phyloP scores from a whole-genome alignment of 1,140 invertebrate genomes.

The Rhyzopertha dominica region DNA sequence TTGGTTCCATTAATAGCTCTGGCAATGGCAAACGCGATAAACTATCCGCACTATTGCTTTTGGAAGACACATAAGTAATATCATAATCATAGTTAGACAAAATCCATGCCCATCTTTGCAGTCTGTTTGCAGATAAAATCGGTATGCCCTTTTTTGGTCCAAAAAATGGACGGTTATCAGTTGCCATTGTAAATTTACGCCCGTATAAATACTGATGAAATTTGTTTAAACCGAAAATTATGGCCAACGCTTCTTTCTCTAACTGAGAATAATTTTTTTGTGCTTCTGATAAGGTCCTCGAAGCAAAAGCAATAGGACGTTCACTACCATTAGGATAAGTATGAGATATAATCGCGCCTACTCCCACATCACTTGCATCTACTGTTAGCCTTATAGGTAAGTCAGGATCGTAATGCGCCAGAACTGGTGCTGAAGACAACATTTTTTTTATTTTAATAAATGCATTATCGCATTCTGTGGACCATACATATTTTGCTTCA shows the following conservation, averaged over 20 bases:
- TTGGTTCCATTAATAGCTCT: no score
- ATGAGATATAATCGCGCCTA: conserved; percentile 16
- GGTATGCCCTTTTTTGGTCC: conserved; percentile 9
- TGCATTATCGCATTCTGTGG: conserved; percentile 15
- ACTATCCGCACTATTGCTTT: no score
- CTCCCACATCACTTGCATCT: conserved; percentile 13
- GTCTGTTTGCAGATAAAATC: no score
- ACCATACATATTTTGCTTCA: conserved; percentile 19
- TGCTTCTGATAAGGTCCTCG: conserved; percentile 15
- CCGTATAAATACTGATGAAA: conserved; percentile 43
- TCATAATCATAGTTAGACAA: no score
- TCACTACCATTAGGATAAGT: conserved; percentile 15
- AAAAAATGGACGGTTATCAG: conserved; percentile 34
- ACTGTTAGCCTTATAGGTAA: conserved; percentile 12
- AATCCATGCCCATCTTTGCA: no score
- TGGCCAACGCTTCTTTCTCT: conserved; percentile 26
- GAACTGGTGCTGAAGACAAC: conserved; percentile 22
- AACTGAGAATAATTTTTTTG: conserved; percentile 27
- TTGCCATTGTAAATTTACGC: conserved; percentile 45
- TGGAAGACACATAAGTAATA: no score
- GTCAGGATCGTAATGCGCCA: conserved; percentile 20
- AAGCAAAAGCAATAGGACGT: conserved; percentile 24
- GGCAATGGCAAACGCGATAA: no score
- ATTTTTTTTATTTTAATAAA: conserved; percentile 31
- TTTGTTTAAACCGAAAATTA: conserved; percentile 23